A percentile compares a stretch with the other conserved stretches of the same genome.
Evolutionary conservation across 53 echinoderm and acorn worm genomes (phyloP).

Genomic region (Stichopus horrens): DNA sequence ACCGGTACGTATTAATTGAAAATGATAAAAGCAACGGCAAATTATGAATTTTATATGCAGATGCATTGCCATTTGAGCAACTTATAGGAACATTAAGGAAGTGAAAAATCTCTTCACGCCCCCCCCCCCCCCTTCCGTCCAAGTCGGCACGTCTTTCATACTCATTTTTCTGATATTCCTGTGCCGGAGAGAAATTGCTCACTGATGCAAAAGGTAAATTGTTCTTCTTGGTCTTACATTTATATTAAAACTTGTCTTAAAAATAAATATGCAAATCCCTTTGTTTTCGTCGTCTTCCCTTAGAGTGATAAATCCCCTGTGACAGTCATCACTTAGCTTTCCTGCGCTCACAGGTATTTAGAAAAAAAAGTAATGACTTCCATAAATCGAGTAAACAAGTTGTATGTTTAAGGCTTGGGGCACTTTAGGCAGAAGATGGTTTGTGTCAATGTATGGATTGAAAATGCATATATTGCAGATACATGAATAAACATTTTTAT

Average conservation of each 20-base stretch:
- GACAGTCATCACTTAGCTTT: neutral
- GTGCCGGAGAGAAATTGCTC: neutral
- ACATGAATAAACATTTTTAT: too few relatives aligned
- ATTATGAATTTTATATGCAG: constrained; percentile 40
- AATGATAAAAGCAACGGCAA: constrained; percentile 20
- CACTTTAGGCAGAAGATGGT: too few relatives aligned
- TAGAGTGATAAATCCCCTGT: neutral
- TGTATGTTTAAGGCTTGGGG: too few relatives aligned
- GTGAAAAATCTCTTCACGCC: too few relatives aligned
- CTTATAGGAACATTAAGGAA: neutral
- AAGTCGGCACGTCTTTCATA: neutral
- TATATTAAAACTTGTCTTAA: neutral
- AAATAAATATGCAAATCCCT: neutral
- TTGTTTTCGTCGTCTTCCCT: neutral
- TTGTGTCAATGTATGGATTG: too few relatives aligned
- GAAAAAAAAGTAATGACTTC: neutral
- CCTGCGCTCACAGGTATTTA: neutral
- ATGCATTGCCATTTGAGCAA: neutral
- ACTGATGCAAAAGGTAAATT: neutral
- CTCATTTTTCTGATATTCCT: neutral
- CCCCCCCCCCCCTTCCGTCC: neutral
- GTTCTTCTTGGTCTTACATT: neutral
- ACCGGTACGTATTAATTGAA: constrained; percentile 31
- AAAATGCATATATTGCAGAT: too few relatives aligned
- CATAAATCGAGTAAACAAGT: too few relatives aligned